A percentile compares a stretch with the other conserved stretches of the same genome.
Evolutionary conservation across 2,797 vertebrate species (phyloP).

Genomic region (Petrocephalus sullivani): DNA sequence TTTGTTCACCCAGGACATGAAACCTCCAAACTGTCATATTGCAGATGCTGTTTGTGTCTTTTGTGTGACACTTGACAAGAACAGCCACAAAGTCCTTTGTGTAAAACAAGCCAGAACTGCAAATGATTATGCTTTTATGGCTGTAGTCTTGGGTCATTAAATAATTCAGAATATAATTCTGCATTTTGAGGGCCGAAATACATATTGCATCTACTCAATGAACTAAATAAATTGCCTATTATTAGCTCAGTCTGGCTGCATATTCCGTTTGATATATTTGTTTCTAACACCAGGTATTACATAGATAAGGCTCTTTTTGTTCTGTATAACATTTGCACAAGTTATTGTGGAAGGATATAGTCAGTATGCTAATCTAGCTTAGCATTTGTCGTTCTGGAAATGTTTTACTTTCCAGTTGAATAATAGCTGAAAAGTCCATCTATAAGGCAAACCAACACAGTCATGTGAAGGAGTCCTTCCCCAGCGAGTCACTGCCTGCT

Average conservation of each 20-base stretch:
- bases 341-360: neutral
- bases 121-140: constrained; percentile 47
- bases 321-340: neutral
- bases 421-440: neutral
- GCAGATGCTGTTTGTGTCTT: constrained; percentile 22
- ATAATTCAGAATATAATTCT: constrained; percentile 63
- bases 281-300: neutral
- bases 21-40: neutral
- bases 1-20: neutral
- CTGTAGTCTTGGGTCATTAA: constrained; percentile 48
- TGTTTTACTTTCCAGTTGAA: neutral
- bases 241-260: neutral
- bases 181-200: constrained; percentile 32
- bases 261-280: neutral
- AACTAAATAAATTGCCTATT: neutral
- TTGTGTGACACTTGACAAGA: constrained; percentile 58
- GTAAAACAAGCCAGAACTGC: constrained; percentile 14
- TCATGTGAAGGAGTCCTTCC: neutral
- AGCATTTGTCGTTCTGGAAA: neutral
- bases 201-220: constrained; percentile 9
- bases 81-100: constrained; percentile 57
- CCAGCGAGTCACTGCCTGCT: neutral
- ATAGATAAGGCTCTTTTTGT: neutral
- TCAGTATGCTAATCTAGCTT: neutral
- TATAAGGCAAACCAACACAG: neutral